phyloP scores from a whole-genome alignment of 2,113 vertebrate genomes.

The Rissa tridactyla region DNA sequence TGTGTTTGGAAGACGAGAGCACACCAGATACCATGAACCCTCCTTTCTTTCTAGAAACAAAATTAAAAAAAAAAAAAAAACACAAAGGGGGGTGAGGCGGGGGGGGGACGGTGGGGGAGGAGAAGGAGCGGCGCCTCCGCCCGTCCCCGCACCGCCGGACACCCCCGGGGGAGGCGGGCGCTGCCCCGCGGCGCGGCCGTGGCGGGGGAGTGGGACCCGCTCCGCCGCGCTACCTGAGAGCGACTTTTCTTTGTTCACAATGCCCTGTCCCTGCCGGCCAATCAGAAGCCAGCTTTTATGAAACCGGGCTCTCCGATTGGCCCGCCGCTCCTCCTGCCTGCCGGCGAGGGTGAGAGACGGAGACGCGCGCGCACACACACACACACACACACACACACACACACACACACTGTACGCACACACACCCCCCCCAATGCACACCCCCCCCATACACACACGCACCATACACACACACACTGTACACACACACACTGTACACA shows the following conservation, averaged over 20 bases:
- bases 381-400: not conserved
- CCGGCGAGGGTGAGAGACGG: constrained; percentile 70
- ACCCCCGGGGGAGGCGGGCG: not conserved
- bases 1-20: constrained; percentile 70
- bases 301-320: constrained; percentile 78
- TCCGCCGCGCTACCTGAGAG: constrained; percentile 78
- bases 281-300: constrained; percentile 82
- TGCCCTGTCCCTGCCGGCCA: constrained; percentile 76
- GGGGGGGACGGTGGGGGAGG: not conserved
- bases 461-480: not conserved
- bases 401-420: not conserved
- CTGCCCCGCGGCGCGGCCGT: constrained; percentile 67
- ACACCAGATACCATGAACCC: constrained; percentile 71
- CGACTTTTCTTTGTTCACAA: constrained; percentile 85
- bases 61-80: constrained; percentile 46
- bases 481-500: not conserved
- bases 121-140: not conserved
- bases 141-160: not conserved
- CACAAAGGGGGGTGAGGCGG: too few species aligned
- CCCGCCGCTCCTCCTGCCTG: constrained; percentile 70
- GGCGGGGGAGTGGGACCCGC: constrained; percentile 63
- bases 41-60: constrained; percentile 73
- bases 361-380: constrained; percentile 23
- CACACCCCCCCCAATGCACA: not conserved
- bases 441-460: not conserved